phyloP scores from a whole-genome alignment of 2,888 invertebrate species.

The Allacma fusca region DNA sequence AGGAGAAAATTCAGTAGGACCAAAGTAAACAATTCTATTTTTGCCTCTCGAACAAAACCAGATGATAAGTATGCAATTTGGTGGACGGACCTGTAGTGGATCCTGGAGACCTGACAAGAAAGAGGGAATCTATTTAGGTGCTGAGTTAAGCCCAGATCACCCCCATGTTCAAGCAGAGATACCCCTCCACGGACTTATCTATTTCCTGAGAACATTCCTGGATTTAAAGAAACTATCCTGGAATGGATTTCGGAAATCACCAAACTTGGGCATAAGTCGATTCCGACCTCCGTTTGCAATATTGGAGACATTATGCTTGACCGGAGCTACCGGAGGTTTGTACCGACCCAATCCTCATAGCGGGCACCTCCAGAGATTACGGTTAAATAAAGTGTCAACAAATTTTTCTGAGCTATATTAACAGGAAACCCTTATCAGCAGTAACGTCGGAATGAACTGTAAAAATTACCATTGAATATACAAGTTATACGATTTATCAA shows the following conservation, averaged over 20 bases:
- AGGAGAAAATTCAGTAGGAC: slow-evolving; percentile 41
- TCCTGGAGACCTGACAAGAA: slow-evolving; percentile 50
- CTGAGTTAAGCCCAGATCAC: slow-evolving; percentile 41
- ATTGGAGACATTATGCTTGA: slow-evolving; percentile 53
- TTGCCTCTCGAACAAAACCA: slow-evolving; percentile 51
- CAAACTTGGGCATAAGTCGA: slow-evolving; percentile 38
- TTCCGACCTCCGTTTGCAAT: slow-evolving; percentile 48
- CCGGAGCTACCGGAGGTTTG: slow-evolving; percentile 46
- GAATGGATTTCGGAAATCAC: slow-evolving; percentile 41
- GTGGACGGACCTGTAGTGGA: slow-evolving; percentile 48
- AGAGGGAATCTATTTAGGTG: slow-evolving; percentile 50
- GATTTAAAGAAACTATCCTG: slow-evolving; percentile 36
- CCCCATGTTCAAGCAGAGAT: slow-evolving; percentile 25
- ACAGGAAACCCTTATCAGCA: slow-evolving; percentile 35
- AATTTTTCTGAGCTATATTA: slow-evolving; percentile 51
- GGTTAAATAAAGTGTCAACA: slow-evolving; percentile 49
- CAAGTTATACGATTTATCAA: no score
- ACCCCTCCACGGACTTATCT: slow-evolving; percentile 45
- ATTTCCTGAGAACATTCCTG: slow-evolving; percentile 43
- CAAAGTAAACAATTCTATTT: slow-evolving; percentile 49
- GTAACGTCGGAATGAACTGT: no score
- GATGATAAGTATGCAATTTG: slow-evolving; percentile 52
- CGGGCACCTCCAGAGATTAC: slow-evolving; percentile 51
- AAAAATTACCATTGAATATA: no score
- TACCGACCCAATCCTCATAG: slow-evolving; percentile 50